Evolutionary conservation across 1,140 invertebrate genomes (phyloP).

Genomic region (Tetraneura akinire): DNA sequence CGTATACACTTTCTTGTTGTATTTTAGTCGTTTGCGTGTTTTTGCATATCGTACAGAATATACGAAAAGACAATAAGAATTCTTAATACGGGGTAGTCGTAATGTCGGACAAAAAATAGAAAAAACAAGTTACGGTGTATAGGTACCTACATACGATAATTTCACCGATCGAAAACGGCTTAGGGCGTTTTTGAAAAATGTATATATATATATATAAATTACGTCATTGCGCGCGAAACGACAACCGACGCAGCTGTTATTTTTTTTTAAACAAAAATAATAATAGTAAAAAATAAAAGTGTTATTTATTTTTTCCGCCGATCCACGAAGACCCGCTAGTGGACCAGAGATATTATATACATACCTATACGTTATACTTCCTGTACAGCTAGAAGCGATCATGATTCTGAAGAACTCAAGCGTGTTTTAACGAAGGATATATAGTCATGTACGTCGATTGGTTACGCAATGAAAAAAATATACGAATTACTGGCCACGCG

Average conservation of each 20-base stretch:
- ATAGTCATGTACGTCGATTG: background rate
- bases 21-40: no score
- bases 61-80: background rate
- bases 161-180: slow-evolving; percentile 14
- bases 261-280: slow-evolving; percentile 1
- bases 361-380: no score
- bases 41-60: no score
- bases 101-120: background rate
- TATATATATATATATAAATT: no score
- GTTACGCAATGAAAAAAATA: background rate
- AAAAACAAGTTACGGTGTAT: slow-evolving; percentile 2
- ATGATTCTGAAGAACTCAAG: slow-evolving; percentile 17
- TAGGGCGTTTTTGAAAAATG: slow-evolving; percentile 25
- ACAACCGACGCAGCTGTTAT: background rate
- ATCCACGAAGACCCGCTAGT: background rate
- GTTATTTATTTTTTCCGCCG: slow-evolving; percentile 12
- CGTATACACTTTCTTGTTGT: no score
- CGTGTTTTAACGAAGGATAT: background rate
- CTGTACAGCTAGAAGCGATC: slow-evolving; percentile 47
- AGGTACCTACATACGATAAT: no score
- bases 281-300: slow-evolving; percentile 15
- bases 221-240: slow-evolving; percentile 1
- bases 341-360: no score
- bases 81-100: no score
- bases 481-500: background rate